phyloP scores from a whole-genome alignment of 2,797 vertebrate genomes.

The Brachymystax lenok region DNA sequence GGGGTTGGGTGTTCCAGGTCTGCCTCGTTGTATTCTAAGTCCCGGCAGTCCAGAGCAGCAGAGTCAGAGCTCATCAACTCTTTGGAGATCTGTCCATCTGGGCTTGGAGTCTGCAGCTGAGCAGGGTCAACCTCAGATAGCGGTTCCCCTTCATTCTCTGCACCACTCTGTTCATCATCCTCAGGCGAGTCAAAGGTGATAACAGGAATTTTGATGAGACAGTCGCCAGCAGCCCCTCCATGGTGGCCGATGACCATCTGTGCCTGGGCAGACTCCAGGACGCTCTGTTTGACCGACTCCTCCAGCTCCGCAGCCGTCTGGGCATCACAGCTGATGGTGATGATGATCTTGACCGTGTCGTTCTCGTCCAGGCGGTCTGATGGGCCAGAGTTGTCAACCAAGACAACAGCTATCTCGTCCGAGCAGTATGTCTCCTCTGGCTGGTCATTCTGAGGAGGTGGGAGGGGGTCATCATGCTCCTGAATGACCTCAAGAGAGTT shows the following conservation, averaged over 20 bases:
- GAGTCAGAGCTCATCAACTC: conserved; percentile 68
- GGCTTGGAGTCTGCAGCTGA: conserved; percentile 50
- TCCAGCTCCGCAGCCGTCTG: conserved; percentile 82
- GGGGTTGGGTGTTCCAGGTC: conserved; percentile 57
- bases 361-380: conserved; percentile 76
- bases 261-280: conserved; percentile 64
- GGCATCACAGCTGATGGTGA: conserved; percentile 90
- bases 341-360: conserved; percentile 91
- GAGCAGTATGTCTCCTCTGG: conserved; percentile 78
- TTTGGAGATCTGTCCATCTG: conserved; percentile 62
- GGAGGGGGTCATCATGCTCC: conserved; percentile 24
- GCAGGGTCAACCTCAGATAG: conserved; percentile 52
- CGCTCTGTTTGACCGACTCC: conserved; percentile 80
- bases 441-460: conserved; percentile 40
- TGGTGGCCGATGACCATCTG: conserved; percentile 26
- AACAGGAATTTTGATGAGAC: conserved; percentile 82
- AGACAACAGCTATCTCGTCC: conserved; percentile 85
- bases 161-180: conserved; percentile 48
- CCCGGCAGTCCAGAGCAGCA: conserved; percentile 36
- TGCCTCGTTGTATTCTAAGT: conserved; percentile 40
- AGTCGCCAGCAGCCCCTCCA: conserved; percentile 64
- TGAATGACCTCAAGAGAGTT: conserved; percentile 64
- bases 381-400: conserved; percentile 80
- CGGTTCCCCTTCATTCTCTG: neutral
- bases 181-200: conserved; percentile 88